These are phyloP conservation scores for Pitangus sulphuratus DNA, from an alignment of 2,797 vertebrate species.

Conservation along the genomic window DNA sequence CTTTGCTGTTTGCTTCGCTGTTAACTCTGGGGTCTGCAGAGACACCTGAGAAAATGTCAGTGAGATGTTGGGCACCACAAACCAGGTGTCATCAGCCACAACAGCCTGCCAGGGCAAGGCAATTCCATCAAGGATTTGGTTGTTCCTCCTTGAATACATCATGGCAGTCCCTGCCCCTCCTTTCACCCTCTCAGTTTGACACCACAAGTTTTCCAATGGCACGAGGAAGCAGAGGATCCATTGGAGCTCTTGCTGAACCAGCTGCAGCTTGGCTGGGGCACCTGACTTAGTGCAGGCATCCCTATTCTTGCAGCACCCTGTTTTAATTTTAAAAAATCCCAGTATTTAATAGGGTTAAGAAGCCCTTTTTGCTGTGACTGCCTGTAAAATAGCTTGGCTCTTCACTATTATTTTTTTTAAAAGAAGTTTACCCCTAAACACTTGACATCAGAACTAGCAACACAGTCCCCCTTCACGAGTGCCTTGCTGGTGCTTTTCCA, in stretches of 20 bases:
- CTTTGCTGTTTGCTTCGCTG: neutral
- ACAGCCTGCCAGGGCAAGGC: neutral
- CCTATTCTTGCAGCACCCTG: neutral
- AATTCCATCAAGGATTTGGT: neutral
- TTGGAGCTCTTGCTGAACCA: neutral
- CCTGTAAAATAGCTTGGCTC: neutral
- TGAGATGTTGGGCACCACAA: neutral
- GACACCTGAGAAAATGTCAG: neutral
- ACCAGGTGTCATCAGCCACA: neutral
- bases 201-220: accelerated
- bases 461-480: neutral
- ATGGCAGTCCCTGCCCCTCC: neutral
- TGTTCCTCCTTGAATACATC: neutral
- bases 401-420: neutral
- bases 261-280: neutral
- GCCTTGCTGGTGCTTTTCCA: neutral
- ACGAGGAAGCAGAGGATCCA: accelerated
- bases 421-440: neutral
- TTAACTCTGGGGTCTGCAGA: neutral
- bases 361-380: neutral
- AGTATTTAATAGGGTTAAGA: neutral
- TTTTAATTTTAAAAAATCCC: neutral
- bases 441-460: neutral
- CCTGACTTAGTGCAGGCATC: accelerated
- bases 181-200: accelerated